phyloP scores from a whole-genome alignment of 2,113 vertebrate genomes.

The Hylia prasina region DNA sequence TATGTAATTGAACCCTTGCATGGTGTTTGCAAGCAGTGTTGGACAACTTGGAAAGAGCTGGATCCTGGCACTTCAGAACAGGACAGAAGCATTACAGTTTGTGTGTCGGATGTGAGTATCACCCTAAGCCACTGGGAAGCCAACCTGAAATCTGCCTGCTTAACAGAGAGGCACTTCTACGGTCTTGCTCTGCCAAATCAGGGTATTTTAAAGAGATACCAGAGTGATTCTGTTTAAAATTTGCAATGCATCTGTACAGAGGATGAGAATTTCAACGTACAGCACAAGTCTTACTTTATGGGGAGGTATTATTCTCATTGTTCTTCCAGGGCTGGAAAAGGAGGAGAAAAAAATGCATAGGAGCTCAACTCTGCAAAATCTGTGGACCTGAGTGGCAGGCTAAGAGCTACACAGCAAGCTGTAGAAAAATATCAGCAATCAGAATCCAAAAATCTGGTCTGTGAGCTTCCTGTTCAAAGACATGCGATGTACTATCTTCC shows the following conservation, averaged over 20 bases:
- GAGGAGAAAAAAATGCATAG: not conserved
- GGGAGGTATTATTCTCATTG: not conserved
- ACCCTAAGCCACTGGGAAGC: not conserved
- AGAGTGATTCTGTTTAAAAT: not conserved
- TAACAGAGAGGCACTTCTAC: not conserved
- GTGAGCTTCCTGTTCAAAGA: not conserved
- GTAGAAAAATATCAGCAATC: not conserved
- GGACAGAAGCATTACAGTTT: fast-evolving
- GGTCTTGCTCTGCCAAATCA: not conserved
- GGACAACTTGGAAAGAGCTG: not conserved
- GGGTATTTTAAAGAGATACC: not conserved
- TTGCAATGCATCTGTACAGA: not conserved
- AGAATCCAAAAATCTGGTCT: not conserved
- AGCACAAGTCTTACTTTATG: not conserved
- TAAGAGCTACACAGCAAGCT: not conserved
- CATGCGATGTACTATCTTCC: fast-evolving
- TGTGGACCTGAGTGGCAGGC: not conserved
- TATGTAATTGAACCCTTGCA: not conserved
- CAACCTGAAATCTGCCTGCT: not conserved
- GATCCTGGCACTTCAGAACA: not conserved
- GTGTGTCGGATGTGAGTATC: fast-evolving
- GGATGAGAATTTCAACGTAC: not conserved
- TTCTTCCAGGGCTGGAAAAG: not conserved
- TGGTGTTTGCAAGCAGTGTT: not conserved
- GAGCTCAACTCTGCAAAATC: not conserved